phyloP scores from a whole-genome alignment of 1,140 invertebrate species.

The Drosophila quadrilineata region DNA sequence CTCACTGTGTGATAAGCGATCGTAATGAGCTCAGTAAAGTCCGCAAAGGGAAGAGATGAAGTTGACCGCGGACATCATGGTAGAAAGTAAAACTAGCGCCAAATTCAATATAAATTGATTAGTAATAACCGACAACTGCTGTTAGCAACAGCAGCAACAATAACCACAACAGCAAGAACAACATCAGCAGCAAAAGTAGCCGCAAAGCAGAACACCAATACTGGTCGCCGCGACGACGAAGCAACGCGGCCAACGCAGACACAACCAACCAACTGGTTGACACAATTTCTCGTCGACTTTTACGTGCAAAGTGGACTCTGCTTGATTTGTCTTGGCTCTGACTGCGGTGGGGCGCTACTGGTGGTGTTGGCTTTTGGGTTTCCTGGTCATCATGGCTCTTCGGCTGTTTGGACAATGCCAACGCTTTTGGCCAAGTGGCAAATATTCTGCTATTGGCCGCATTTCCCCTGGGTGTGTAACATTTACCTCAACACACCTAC shows the following conservation, averaged over 20 bases:
- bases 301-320: slow-evolving; percentile 59
- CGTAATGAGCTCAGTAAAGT: background rate
- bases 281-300: slow-evolving; percentile 74
- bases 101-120: slow-evolving; percentile 63
- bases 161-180: background rate
- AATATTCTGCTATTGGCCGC: slow-evolving; percentile 24
- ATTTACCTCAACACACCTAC: background rate
- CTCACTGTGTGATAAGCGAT: no score
- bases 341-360: slow-evolving; percentile 25
- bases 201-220: no score
- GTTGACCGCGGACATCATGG: slow-evolving; percentile 22
- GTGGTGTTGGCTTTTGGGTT: slow-evolving; percentile 34
- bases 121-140: background rate
- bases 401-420: background rate
- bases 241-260: slow-evolving; percentile 11
- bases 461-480: no score
- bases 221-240: no score
- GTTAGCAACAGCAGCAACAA: slow-evolving; percentile 1
- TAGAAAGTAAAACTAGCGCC: slow-evolving; percentile 67
- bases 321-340: slow-evolving; percentile 15
- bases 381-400: slow-evolving; percentile 42
- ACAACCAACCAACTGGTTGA: slow-evolving; percentile 78
- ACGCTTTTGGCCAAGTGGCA: slow-evolving; percentile 18
- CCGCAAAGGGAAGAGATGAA: background rate
- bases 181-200: background rate